These are phyloP conservation scores for Pheucticus melanocephalus DNA, from an alignment of 2,113 vertebrate species.

Conservation along the genomic window DNA sequence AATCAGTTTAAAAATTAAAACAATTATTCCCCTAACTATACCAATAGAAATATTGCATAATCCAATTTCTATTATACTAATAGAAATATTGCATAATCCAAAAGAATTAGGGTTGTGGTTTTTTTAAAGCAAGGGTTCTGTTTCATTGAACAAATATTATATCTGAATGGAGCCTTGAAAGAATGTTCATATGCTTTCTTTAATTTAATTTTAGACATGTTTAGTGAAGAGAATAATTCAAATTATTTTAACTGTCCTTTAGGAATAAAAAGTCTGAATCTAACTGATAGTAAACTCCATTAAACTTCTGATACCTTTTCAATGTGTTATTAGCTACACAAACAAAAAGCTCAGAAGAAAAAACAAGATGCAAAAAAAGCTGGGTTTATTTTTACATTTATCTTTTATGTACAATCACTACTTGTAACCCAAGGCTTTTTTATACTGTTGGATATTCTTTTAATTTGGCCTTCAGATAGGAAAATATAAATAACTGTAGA, in stretches of 20 bases:
- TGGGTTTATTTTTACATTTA: background rate
- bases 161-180: background rate
- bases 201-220: background rate
- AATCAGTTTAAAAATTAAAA: constrained; percentile 1
- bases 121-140: background rate
- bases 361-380: background rate
- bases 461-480: background rate
- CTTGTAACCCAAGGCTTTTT: background rate
- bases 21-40: background rate
- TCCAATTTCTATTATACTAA: too few relatives aligned
- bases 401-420: background rate
- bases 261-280: background rate
- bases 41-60: background rate
- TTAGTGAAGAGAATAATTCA: constrained; percentile 13
- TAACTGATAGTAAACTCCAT: background rate
- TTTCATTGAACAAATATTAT: background rate
- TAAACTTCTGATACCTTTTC: constrained; percentile 7
- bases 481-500: background rate
- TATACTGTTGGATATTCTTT: background rate
- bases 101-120: background rate
- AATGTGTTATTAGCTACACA: background rate
- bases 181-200: background rate
- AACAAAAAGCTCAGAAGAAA: background rate
- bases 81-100: background rate
- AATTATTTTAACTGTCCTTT: background rate